Conservation (phyloP, 2,113 vertebrate genomes). For the Neopipo cinnamomea region DNA sequence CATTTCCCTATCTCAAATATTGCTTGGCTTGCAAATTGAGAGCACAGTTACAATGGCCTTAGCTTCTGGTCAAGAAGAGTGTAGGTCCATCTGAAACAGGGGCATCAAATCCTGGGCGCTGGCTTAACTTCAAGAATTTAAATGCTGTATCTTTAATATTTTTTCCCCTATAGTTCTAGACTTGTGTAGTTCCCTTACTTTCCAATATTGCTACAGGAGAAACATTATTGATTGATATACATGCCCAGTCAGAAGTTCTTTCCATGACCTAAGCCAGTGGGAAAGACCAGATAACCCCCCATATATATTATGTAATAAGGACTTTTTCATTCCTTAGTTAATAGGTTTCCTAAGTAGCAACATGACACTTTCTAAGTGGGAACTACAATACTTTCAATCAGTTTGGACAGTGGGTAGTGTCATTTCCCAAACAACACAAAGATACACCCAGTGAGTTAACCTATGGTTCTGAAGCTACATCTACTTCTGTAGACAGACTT, state of each 20-base stretch:
- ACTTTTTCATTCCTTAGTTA: neutral
- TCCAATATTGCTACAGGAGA: neutral
- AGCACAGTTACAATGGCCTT: neutral
- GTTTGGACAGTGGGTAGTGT: neutral
- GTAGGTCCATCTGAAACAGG: rapidly evolving
- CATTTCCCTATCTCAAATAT: neutral
- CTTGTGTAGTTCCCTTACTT: neutral
- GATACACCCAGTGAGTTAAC: neutral
- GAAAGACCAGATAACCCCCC: neutral
- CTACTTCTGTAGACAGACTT: neutral
- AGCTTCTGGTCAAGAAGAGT: neutral
- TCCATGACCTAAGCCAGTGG: neutral
- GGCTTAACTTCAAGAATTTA: neutral
- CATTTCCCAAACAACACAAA: neutral
- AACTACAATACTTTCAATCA: neutral
- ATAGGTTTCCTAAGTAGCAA: neutral
- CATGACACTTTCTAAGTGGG: neutral
- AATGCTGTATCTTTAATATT: neutral
- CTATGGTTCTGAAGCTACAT: neutral
- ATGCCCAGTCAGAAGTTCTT: neutral
- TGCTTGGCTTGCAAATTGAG: neutral
- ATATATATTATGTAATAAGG: neutral
- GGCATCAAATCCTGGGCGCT: neutral
- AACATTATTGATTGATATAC: neutral
- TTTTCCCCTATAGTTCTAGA: neutral